Base-by-base conservation (phyloP, 2,888 invertebrate species). In the Limnephilus lunatus region DNA sequence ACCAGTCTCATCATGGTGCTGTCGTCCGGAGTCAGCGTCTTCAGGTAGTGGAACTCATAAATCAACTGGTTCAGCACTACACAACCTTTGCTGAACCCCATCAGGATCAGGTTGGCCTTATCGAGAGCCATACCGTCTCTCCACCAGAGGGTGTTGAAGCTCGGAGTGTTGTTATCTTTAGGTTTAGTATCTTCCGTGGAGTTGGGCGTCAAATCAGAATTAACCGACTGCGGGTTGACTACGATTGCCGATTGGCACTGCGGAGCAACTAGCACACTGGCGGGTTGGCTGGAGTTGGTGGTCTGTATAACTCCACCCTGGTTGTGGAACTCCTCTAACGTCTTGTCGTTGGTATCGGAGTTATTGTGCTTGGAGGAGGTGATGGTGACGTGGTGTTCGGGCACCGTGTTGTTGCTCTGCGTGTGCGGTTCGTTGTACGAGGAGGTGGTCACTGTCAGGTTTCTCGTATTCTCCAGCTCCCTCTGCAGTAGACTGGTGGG, bases 71-170 rank as follows among this genome's bases (percentile, higher is more conserved):
- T 99, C 94, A 99, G 97, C 93, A 99, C 99, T 92, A 98, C 98
- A 95, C 98, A 98, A 92, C 99, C 99, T 96, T 99, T 99, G 95
- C 99, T 99, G 95, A 99, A 99, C 3, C 98, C 99, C 92, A 98
- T 96, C 94, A 98, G 95, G 86, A 96, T 96, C 92, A 98, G 95
- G 93, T 96, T 95, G 7, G 96, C 95, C 94, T 96, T 96, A 94
- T 97, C 97, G 94, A 97, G 95, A 68, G 96, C 95, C 31, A 97
- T 95, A 92, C 95, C 95, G 88, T 97, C 96, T 0, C 96, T 95
- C 97, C 97, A 97, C 97, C 97, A 97, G 30, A 97, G 95, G n/a
- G 90, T 91, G 35, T 93, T 93, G 85, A 90, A 92, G 83, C 81
- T 0, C 95, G 95, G 94, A 96, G 95, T 30, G 94, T 94, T 44